Evolutionary conservation across 2,797 vertebrate species (phyloP), one percentile per base, ranked within the genome.

Genomic region (Fistularia commersonii): DNA sequence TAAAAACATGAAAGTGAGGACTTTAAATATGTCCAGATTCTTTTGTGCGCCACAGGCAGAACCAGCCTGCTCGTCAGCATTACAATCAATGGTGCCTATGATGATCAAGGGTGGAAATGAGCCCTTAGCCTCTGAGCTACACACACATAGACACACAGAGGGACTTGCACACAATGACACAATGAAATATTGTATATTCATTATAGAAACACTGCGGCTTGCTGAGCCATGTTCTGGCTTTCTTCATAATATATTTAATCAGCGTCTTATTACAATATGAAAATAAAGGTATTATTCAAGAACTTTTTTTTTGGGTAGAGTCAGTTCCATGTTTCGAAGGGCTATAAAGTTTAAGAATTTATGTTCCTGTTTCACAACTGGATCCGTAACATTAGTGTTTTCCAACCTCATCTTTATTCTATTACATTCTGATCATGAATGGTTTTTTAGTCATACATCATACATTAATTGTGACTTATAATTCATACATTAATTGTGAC

Each of bases 11-110:
- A 88, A 87, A 83, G 82, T 84, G 83, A 49, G 70, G 54, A 57
- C 73, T 69, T 81, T 89, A 89, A 90, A 89, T 72, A 83, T 63
- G 86, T 86, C 86, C 89, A 90, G 84, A 89, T 84, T 69, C 79
- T 47, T 74, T 41, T 45, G 48, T 68, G 57, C 46, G 74, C 83
- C 79, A 85, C 52, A 11, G 82, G 81, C 81, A 78, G 74, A 69
- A 70, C 77, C 12, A 52, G 73, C 74, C 79, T 77, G 76, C 75
- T 88, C 61, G 68, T 87, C 77, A 77, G 72, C 62, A 77, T 83
- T 75, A 87, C 77, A 87, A 88, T 89, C 83, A 89, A 84, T 78
- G 74, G 74, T 77, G 77, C 76, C 81, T 84, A 77, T 83, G 76
- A 87, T 87, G 81, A 87, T 85, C 74, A 51, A 54, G 76, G 54